phyloP scores from a whole-genome alignment of 1,140 invertebrate species.

The Calycopis cecrops region DNA sequence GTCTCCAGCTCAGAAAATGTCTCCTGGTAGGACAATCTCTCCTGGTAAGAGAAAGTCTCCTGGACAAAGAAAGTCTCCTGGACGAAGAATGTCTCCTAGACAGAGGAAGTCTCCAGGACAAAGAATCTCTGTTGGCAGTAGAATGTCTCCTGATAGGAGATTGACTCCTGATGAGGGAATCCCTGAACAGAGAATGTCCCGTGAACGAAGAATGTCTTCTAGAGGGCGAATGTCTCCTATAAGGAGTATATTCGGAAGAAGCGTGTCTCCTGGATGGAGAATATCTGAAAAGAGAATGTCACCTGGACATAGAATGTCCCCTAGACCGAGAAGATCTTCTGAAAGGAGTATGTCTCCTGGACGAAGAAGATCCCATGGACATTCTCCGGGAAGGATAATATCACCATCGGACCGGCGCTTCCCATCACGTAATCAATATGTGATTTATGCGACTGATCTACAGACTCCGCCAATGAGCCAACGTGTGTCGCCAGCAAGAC shows the following conservation, averaged over 20 bases:
- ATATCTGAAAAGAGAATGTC: not conserved
- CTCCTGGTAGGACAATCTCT: slow-evolving; percentile 20
- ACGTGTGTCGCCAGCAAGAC: too few relatives aligned
- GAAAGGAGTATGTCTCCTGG: slow-evolving; percentile 20
- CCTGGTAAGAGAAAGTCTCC: slow-evolving; percentile 16
- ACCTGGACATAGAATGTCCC: slow-evolving; percentile 15
- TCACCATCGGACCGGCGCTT: slow-evolving; percentile 19
- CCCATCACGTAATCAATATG: too few relatives aligned
- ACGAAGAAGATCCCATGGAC: slow-evolving; percentile 10
- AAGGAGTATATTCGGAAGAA: not conserved
- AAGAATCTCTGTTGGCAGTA: slow-evolving; percentile 10
- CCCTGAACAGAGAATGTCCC: slow-evolving; percentile 18
- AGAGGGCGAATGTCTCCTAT: not conserved
- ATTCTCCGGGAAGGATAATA: slow-evolving; percentile 16
- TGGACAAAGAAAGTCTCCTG: slow-evolving; percentile 1
- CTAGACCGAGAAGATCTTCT: slow-evolving; percentile 18
- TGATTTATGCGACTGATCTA: too few relatives aligned
- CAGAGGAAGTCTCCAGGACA: slow-evolving; percentile 5
- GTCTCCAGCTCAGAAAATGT: slow-evolving; percentile 17
- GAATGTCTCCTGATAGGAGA: slow-evolving; percentile 18
- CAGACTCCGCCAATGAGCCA: too few relatives aligned
- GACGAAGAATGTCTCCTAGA: slow-evolving; percentile 21
- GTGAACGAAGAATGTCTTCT: slow-evolving; percentile 10
- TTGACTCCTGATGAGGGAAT: not conserved
- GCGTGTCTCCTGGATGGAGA: slow-evolving; percentile 9